Conservation (phyloP, 2,113 vertebrate species). For the Cyprinodon brontotheroides region DNA sequence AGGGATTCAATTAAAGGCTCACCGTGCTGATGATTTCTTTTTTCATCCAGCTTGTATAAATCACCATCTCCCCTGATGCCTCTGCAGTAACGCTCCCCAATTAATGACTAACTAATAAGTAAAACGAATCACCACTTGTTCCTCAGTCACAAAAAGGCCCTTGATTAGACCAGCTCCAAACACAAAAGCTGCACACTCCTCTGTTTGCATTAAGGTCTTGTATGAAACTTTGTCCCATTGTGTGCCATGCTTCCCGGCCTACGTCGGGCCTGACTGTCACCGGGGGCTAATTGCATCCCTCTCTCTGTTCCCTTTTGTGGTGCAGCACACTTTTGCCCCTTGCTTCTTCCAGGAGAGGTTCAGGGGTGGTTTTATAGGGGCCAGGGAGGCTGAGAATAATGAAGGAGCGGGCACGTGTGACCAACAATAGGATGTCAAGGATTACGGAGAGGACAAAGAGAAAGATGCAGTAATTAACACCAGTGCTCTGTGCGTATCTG, state of each 20-base stretch:
- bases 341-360: constrained; percentile 40
- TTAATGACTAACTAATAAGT: constrained; percentile 72
- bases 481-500: constrained; percentile 36
- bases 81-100: constrained; percentile 45
- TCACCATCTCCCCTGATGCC: constrained; percentile 31
- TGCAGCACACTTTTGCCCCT: constrained; percentile 76
- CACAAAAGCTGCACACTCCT: constrained; percentile 56
- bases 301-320: constrained; percentile 67
- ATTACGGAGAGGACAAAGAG: constrained; percentile 75
- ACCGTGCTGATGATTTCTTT: constrained; percentile 62
- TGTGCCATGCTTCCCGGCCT: constrained; percentile 63
- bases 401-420: constrained; percentile 70
- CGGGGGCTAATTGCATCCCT: constrained; percentile 67
- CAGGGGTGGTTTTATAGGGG: constrained; percentile 22
- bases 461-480: constrained; percentile 76
- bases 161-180: constrained; percentile 34
- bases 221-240: constrained; percentile 75
- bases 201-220: constrained; percentile 68
- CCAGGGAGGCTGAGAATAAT: constrained; percentile 46
- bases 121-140: constrained; percentile 59
- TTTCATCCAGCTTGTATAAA: constrained; percentile 35
- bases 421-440: constrained; percentile 72
- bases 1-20: constrained; percentile 67
- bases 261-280: constrained; percentile 58
- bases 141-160: constrained; percentile 56